Percentiles rank a stretch among this genome's conserved stretches.
Evolutionary conservation across 2,113 vertebrate genomes (phyloP).

Genomic region (Pelusios castaneus): DNA sequence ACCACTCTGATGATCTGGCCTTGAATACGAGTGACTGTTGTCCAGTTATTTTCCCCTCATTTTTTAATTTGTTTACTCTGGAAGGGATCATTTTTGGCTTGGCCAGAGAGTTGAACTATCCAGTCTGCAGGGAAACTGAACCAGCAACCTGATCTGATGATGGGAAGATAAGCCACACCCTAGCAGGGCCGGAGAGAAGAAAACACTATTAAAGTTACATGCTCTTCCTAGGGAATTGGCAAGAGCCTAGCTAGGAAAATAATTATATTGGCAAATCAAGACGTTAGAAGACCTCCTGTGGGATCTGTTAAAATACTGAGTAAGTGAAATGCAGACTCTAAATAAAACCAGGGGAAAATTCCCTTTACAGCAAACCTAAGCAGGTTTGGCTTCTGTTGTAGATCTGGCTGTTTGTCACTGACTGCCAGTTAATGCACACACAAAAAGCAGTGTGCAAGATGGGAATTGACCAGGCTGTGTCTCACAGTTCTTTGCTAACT

Average conservation of each 20-base stretch:
- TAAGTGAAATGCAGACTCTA: neutral
- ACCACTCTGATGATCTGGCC: too few relatives aligned
- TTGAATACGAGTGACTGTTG: neutral
- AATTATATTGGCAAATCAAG: neutral
- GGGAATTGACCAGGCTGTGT: neutral
- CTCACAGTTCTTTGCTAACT: neutral
- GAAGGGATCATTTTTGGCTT: neutral
- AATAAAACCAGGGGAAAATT: neutral
- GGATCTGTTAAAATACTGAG: neutral
- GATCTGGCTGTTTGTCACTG: neutral
- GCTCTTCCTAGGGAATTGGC: neutral
- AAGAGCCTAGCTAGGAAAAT: neutral
- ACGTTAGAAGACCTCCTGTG: neutral
- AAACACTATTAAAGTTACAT: neutral
- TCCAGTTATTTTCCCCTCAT: fast-evolving
- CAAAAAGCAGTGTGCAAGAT: neutral
- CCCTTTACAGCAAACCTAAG: neutral
- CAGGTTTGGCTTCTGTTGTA: neutral
- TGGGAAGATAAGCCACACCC: neutral
- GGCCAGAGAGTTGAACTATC: neutral
- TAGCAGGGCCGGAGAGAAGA: neutral
- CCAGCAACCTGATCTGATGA: neutral
- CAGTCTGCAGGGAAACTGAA: neutral
- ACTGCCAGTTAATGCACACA: neutral
- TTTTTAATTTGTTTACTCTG: neutral